Base-by-base conservation (phyloP, 64 coral and sea anemone species). In the Dendrophyllia cribrosa region DNA sequence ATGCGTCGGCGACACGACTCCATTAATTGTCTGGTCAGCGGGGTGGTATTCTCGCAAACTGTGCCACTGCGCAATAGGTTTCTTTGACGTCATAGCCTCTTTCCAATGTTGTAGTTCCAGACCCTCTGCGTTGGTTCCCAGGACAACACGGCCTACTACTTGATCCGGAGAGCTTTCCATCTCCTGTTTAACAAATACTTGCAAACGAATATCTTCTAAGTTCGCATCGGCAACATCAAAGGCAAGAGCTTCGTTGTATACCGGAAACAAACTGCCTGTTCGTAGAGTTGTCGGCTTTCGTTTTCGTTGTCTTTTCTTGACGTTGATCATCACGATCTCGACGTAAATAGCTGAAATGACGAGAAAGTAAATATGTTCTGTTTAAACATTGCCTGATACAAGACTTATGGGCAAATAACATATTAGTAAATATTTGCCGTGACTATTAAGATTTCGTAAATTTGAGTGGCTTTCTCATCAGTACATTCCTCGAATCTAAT, bases 1-100 rank as follows among this genome's bases (percentile, higher is more conserved):
- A 51, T 84, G 80, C 3, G 80, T 84, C 0, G 80, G 80, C 10
- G 80, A 84, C 51, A 51, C 47, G 61, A 84, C 62, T 1, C 61
- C 60, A 23, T 47, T 49, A 4, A 84, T 84, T 4, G 80, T 48
- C 11, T 84, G 80, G 46, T 84, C 80, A 7, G 83, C 79, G 10
- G 66, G 86, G 25, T 93, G 91, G 20, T 84, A 90, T 61, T 94
- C 87, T 21, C 78, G 77, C 16, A 99, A 90, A 73, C 94, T 96
- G 68, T 99, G 97, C 97, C 97, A 99, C 23, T 94, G 89, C 46
- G 97, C 97, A 58, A 99, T 92, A 5, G 97, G 94, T 93, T 96
- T 99, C 49, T 99, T 99, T 15, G 97, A 92, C 4, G 88, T 89
- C 97, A 99, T 99, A 85, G 97, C 94, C 87, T 96, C 94, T 68